Conservation (phyloP, 1,140 invertebrate species). For the Drosophila punjabiensis region DNA sequence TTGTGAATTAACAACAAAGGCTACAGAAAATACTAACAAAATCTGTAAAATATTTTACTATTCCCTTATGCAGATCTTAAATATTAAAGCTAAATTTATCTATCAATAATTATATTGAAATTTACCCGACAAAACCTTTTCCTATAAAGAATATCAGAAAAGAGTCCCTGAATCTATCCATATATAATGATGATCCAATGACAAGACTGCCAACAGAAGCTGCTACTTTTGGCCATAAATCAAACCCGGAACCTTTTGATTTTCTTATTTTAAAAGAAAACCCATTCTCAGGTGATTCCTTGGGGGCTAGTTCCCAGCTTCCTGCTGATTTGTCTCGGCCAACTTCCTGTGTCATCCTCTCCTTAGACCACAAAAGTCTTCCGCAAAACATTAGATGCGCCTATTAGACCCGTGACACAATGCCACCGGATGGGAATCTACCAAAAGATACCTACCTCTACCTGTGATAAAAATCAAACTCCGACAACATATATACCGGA, state of each 20-base stretch:
- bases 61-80: no score
- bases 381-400: slow-evolving; percentile 70
- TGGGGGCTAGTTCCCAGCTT: slow-evolving; percentile 13
- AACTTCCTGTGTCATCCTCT: slow-evolving; percentile 64
- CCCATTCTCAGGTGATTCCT: slow-evolving; percentile 2
- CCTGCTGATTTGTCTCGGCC: slow-evolving; percentile 29
- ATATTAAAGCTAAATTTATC: no score
- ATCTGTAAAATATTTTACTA: no score
- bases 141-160: neutral
- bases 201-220: neutral
- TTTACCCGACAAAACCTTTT: neutral
- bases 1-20: no score
- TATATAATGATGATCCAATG: neutral
- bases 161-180: neutral
- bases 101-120: no score
- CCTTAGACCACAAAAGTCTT: slow-evolving; percentile 59
- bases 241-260: slow-evolving; percentile 5
- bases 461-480: slow-evolving; percentile 51
- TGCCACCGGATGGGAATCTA: slow-evolving; percentile 51
- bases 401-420: slow-evolving; percentile 60
- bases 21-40: no score
- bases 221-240: slow-evolving; percentile 17
- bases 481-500: slow-evolving; percentile 20
- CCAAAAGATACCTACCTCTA: slow-evolving; percentile 32
- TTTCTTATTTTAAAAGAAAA: neutral